Evolutionary conservation across 2,113 vertebrate species (phyloP).

Genomic region (Paradoxurus hermaphroditus): DNA sequence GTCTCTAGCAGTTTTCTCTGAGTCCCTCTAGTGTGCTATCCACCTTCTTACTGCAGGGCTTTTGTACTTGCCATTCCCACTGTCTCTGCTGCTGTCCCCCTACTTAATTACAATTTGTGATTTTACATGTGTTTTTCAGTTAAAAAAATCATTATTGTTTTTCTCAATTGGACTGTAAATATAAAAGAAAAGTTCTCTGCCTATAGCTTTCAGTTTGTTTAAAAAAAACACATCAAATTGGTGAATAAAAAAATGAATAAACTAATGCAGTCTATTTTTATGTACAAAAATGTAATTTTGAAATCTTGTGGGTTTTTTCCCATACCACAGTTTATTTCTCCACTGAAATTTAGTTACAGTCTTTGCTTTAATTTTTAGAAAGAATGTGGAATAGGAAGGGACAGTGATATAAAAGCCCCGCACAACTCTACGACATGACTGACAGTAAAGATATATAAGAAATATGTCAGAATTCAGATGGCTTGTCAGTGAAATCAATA

Average conservation of each 20-base stretch:
- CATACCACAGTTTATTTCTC: not conserved
- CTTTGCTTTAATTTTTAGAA: not conserved
- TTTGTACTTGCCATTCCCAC: not conserved
- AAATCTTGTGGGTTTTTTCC: not conserved
- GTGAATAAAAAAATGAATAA: not conserved
- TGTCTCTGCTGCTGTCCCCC: not conserved
- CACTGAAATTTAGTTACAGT: not conserved
- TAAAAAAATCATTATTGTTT: not conserved
- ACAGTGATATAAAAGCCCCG: not conserved
- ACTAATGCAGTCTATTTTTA: not conserved
- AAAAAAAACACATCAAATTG: not conserved
- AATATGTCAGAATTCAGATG: not conserved
- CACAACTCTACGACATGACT: not conserved
- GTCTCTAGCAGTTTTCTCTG: not conserved
- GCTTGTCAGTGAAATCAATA: not conserved
- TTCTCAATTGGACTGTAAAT: not conserved
- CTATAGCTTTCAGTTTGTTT: not conserved
- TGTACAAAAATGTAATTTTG: not conserved
- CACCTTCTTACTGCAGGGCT: not conserved
- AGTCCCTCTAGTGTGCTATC: rapidly evolving
- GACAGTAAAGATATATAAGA: not conserved
- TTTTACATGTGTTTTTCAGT: not conserved
- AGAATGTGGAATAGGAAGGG: not conserved
- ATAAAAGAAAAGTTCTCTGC: not conserved
- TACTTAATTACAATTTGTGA: not conserved